Evolutionary conservation across 2,113 vertebrate genomes (phyloP).

Genomic region (Onychostoma macrolepis): DNA sequence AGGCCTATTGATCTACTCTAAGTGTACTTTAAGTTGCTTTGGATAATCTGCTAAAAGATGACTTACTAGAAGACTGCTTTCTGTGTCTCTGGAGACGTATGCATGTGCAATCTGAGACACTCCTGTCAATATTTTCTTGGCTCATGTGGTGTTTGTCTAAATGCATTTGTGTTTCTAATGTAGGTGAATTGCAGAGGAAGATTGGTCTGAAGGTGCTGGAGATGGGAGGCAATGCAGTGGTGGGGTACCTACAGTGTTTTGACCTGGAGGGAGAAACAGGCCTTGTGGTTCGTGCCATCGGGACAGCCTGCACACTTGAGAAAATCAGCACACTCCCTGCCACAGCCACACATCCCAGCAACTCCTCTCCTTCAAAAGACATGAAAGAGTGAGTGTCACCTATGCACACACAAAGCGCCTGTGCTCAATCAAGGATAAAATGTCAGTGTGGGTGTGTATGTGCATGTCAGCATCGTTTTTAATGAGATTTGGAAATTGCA

Average conservation of each 20-base stretch:
- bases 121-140: neutral
- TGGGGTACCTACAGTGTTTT: constrained; percentile 98
- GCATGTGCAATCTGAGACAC: neutral
- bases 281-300: constrained; percentile 96
- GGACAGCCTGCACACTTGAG: constrained; percentile 96
- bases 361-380: constrained; percentile 96
- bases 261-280: constrained; percentile 98
- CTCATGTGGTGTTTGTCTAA: constrained; percentile 23
- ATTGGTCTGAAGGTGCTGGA: constrained; percentile 97
- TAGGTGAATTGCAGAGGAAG: constrained; percentile 97
- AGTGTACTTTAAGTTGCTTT: neutral
- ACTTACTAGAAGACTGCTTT: neutral
- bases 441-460: neutral
- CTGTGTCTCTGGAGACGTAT: neutral
- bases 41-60: neutral
- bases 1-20: neutral
- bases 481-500: neutral
- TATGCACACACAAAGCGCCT: neutral
- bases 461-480: neutral
- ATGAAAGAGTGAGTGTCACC: constrained; percentile 95
- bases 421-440: neutral
- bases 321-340: constrained; percentile 82
- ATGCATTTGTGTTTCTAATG: constrained; percentile 2
- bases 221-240: constrained; percentile 97
- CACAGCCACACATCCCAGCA: constrained; percentile 82